These are phyloP conservation scores for Orgyia antiqua DNA, from an alignment of 2,888 invertebrate genomes.

Conservation along the genomic window DNA sequence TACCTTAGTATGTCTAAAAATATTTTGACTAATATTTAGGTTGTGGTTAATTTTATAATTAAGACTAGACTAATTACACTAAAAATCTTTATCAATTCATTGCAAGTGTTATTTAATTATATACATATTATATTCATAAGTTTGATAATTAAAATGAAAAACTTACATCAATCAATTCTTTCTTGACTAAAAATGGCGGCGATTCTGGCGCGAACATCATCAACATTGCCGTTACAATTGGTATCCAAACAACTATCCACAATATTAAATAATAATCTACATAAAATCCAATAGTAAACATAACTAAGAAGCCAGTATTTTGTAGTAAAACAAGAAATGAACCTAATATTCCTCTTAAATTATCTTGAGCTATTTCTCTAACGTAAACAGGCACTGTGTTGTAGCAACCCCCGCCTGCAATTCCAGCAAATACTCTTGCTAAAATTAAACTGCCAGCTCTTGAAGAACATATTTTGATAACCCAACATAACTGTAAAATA, in stretches of 20 bases:
- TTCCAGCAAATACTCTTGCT: constrained; percentile 40
- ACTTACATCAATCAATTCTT: constrained; percentile 45
- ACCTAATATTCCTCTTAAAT: constrained; percentile 47
- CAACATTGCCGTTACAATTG: constrained; percentile 35
- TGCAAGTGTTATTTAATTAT: no score
- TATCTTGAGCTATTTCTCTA: constrained; percentile 54
- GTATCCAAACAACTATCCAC: constrained; percentile 37
- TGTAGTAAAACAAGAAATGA: constrained; percentile 41
- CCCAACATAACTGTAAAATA: constrained; percentile 48
- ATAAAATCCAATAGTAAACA: constrained; percentile 51
- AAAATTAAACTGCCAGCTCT: constrained; percentile 33
- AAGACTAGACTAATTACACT: no score
- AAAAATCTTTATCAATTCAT: no score
- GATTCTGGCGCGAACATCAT: constrained; percentile 55
- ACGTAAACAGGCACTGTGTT: constrained; percentile 49
- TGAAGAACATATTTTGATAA: constrained; percentile 39
- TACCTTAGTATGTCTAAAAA: no score
- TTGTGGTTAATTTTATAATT: no score
- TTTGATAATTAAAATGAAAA: no score
- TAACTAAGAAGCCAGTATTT: constrained; percentile 43
- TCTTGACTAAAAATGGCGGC: constrained; percentile 51
- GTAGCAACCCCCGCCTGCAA: constrained; percentile 50
- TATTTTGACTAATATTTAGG: no score
- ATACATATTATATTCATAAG: no score
- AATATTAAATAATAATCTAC: constrained; percentile 43